These are phyloP conservation scores for Hemistola chrysoprasaria DNA, from an alignment of 2,888 invertebrate genomes.

Conservation along the genomic window DNA sequence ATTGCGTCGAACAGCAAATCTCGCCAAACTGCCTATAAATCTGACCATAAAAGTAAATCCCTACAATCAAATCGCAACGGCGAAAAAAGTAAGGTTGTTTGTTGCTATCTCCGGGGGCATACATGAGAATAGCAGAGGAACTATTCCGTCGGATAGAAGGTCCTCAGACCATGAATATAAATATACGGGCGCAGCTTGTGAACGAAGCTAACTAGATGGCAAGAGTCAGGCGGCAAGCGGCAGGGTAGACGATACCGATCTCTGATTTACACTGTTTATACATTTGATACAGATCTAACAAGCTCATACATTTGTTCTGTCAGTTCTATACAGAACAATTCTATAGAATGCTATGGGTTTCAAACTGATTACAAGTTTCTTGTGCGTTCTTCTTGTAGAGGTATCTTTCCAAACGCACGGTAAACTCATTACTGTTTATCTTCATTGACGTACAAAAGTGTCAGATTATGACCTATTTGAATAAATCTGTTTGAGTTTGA, in stretches of 20 bases:
- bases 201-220: constrained; percentile 37
- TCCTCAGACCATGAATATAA: constrained; percentile 71
- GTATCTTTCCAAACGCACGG: too few species aligned
- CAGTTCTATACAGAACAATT: too few species aligned
- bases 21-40: constrained; percentile 73
- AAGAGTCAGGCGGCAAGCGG: too few species aligned
- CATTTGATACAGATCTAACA: neutral
- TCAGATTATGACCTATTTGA: too few species aligned
- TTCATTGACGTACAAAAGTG: too few species aligned
- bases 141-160: constrained; percentile 67
- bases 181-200: constrained; percentile 53
- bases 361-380: too few species aligned
- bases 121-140: constrained; percentile 64
- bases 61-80: constrained; percentile 75
- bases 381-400: too few species aligned
- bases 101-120: constrained; percentile 67
- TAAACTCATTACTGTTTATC: too few species aligned
- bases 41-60: constrained; percentile 79
- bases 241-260: constrained; percentile 38
- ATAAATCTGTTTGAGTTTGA: too few species aligned
- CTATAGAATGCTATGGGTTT: too few species aligned
- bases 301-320: too few species aligned
- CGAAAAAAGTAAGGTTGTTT: constrained; percentile 75
- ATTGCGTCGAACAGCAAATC: constrained; percentile 59
- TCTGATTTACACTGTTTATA: neutral